These are phyloP conservation scores for Holothuria scabra DNA, from an alignment of 53 echinoderm and acorn worm species.

Conservation along the genomic window DNA sequence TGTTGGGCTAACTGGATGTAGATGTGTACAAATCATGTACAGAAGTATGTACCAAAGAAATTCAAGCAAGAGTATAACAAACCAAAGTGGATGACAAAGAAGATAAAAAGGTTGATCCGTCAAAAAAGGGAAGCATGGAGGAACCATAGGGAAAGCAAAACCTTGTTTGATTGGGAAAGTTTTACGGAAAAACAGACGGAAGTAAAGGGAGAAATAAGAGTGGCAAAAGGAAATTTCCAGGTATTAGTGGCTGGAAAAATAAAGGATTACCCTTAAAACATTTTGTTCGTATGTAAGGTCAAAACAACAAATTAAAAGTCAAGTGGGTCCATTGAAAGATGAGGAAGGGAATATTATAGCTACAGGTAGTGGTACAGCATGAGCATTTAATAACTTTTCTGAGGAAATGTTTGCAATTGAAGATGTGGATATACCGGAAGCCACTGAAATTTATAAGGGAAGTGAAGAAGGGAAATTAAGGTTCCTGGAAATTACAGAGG, in stretches of 20 bases:
- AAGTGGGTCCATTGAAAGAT: background rate
- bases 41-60: too few species aligned
- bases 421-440: too few species aligned
- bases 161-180: too few species aligned
- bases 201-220: too few species aligned
- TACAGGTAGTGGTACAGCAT: background rate
- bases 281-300: background rate
- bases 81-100: background rate
- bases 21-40: too few species aligned
- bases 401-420: too few species aligned
- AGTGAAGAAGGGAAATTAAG: background rate
- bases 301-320: background rate
- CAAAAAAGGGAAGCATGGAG: background rate
- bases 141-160: background rate
- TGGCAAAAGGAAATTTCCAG: background rate
- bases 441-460: background rate
- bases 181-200: too few species aligned
- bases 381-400: background rate
- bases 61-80: too few species aligned
- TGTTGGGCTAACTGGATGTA: background rate
- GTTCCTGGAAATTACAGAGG: slow-evolving; percentile 4
- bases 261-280: background rate
- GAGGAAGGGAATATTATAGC: background rate
- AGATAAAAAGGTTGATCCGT: background rate
- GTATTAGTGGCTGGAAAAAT: background rate